Evolutionary conservation across 2,797 vertebrate genomes (phyloP), one percentile per base, ranked within the genome.

Genomic region (Brachyalestes nurse): DNA sequence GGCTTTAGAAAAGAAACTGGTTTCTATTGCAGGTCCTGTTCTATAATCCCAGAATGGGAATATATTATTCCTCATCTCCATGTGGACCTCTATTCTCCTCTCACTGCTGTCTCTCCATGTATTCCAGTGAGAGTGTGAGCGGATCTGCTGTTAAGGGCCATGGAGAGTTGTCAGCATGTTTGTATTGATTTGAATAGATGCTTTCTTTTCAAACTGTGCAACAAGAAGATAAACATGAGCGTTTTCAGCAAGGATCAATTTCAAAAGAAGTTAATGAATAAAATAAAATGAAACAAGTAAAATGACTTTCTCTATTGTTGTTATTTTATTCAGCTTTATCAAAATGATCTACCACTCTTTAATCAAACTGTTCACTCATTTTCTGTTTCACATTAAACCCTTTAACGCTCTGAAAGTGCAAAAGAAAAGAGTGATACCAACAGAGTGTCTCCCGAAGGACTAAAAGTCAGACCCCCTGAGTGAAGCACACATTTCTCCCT

Each of bases 141-240:
- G 57, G 70, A 62, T 64, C 58, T 55, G 23, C 42, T 86, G 77
- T 87, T 85, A 79, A 51, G 86, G 82, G 77, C 70, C 74, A 87
- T 82, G 81, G 79, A 86, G 86, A 86, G 82, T 83, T 82, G 83
- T 82, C 79, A 82, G 78, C 23, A 51, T 91, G 90, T 93, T 93
- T 91, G 64, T 79, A 82, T 88, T 89, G 89, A 91, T 90, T 88
- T 84, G 87, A 81, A 82, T 90, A 89, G 90, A 86, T 86, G 88
- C 83, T 90, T 90, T 70, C 85, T 71, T 74, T 57, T 34, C 74
- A 77, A 74, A 42, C 85, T 75, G 71, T 66, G 51, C 71, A 73
- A 60, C 75, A 81, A 78, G 53, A 81, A 28, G 21, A 10, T 40
- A 74, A 16, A 21, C 40, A 42, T 80, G 19, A 16, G 34, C 12